Conservation (phyloP, 2,113 vertebrate species). For the Perognathus longimembris region DNA sequence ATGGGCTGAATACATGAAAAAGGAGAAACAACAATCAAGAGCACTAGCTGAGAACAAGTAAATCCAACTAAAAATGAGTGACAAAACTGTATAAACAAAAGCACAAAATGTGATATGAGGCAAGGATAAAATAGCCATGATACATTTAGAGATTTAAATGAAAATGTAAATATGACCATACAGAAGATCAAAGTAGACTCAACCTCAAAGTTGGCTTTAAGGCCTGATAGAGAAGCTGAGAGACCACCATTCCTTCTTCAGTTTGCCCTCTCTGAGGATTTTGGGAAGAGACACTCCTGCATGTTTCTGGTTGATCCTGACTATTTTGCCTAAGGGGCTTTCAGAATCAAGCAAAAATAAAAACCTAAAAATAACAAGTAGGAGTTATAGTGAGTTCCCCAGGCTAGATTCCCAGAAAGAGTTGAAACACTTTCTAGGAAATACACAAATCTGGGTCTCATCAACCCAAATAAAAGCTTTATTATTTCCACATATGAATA, state of each 20-base stretch:
- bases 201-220: neutral
- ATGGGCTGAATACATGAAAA: neutral
- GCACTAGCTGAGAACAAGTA: neutral
- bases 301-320: neutral
- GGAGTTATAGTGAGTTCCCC: neutral
- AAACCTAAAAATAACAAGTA: neutral
- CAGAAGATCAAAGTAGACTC: neutral
- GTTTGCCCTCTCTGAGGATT: neutral
- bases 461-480: neutral
- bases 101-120: neutral
- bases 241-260: neutral
- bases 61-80: neutral
- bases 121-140: neutral
- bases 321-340: neutral
- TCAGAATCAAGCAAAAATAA: slow-evolving; percentile 5
- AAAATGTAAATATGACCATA: neutral
- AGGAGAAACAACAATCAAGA: neutral
- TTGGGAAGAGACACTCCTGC: neutral
- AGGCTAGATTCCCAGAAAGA: neutral
- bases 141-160: neutral
- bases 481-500: neutral
- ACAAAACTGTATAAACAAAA: neutral
- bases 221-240: neutral
- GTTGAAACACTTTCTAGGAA: slow-evolving; percentile 30
- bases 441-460: slow-evolving; percentile 33